A percentile compares a stretch with the other conserved stretches of the same genome.
Conservation (phyloP, 1,140 invertebrate genomes). For the Drosophila bipectinata region DNA sequence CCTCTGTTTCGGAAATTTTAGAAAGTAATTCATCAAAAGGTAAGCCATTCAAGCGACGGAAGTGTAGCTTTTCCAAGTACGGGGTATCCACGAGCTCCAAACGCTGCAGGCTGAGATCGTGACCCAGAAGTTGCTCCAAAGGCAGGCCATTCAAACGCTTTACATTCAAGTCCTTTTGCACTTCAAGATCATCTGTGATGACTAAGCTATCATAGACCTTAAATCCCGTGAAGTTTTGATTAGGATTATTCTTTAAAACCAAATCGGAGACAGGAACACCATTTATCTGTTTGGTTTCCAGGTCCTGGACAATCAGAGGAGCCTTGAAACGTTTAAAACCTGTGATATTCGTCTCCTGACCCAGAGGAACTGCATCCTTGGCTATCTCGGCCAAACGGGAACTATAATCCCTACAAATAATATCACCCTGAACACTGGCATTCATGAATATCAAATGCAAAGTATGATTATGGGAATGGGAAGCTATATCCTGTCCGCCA, state of each 20-base stretch:
- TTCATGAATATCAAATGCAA: constrained; percentile 68
- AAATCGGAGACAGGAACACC: constrained; percentile 37
- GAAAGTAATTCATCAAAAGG: constrained; percentile 60
- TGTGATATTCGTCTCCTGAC: constrained; percentile 50
- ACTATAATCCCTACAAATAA: constrained; percentile 48
- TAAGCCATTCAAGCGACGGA: constrained; percentile 63
- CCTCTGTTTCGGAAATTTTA: constrained; percentile 17
- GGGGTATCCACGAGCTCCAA: constrained; percentile 40
- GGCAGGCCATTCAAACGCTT: constrained; percentile 49
- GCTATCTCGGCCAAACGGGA: constrained; percentile 48
- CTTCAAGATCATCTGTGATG: constrained; percentile 15
- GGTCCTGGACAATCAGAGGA: constrained; percentile 31
- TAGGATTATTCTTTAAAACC: constrained; percentile 31
- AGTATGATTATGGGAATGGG: constrained; percentile 1
- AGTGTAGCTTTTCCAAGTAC: constrained; percentile 39
- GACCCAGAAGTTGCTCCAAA: constrained; percentile 42
- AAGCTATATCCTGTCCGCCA: neutral
- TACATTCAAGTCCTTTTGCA: constrained; percentile 22
- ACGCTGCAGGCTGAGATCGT: constrained; percentile 52
- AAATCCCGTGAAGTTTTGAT: constrained; percentile 21
- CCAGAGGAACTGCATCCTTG: constrained; percentile 57
- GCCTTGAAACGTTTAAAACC: constrained; percentile 61
- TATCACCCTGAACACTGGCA: constrained; percentile 49
- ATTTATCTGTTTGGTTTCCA: constrained; percentile 43
- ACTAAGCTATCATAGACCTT: constrained; percentile 47